Evolutionary conservation across 2,888 invertebrate genomes (phyloP), one percentile per base, ranked within the genome.

Genomic region (Mellilla xanthometata): DNA sequence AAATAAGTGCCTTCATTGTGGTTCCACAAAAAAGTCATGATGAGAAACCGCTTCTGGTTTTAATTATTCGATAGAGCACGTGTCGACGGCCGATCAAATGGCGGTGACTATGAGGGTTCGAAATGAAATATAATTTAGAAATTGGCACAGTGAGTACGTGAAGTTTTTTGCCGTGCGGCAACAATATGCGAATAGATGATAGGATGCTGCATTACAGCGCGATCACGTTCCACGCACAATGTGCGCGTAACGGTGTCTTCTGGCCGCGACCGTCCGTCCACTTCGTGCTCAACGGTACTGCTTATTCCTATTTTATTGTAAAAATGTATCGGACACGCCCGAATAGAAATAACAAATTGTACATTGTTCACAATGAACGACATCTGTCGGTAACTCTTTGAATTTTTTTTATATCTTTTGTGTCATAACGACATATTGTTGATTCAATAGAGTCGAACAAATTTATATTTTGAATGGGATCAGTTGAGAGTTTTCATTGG

Each of bases 161-260:
- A 32, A 46, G 48, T 39, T 52, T 51, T 54, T 54, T 46, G 35
- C 31, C 24, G 36, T 55, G 28, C 40, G 39, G 54, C 60, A 68
- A 70, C 72, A 75, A 72, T 72, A 73, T 74, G 69, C 67, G 64
- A 65, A 67, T 65, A 53, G 63, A 62, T 63, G 66, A 62, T 63
- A 57, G 68, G 55, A 54, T 61, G 65, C 60, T 61, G 68, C 63
- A 72, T 72, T 63, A 72, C 67, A 71, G 65, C 67, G 65, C 66
- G 75, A 76, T 80, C 80, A 81, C 81, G 81, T 77, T 68, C 69
- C 52, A 67, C 68, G 68, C 69, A 79, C 80, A 80, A 79, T 79
- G 75, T 72, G 60, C 55, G 35, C 53, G 64, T 82, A 83, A 82
- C 83, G 81, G 83, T 79, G 62, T 54, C 48, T 39, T 33, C 42